Base-by-base conservation (phyloP, 2,888 invertebrate species). In the Periphyllus acericola region DNA sequence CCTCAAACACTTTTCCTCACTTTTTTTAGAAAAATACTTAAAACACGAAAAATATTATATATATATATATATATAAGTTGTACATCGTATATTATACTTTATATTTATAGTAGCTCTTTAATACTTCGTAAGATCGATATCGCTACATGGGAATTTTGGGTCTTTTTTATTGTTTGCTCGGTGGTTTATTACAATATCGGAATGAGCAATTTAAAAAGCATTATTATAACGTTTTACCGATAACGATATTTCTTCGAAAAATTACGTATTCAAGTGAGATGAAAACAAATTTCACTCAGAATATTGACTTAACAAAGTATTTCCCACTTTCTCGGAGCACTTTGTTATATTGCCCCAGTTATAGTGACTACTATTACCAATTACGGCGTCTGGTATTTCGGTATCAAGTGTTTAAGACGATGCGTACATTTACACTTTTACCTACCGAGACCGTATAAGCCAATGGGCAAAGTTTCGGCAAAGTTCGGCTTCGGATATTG, bases 381-480 rank as follows among this genome's bases (percentile, higher is more conserved):
- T 60, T 60, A 36, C 32, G 32, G 32, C n/a, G n/a, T 68, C 68
- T 21, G n/a, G 79, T 80, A 60, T 80, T 34, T 60, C 55, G 17
- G 32, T 21, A 40, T 80, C 66, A n/a, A 72, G 52, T 72, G 72
- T 52, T 55, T n/a, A 60, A 60, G 29, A 60, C 21, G 21, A 19
- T 11, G 21, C 36, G 32, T 72, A 71, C 11, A 71, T 32, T 4
- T 36, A 74, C 5, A 83, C n/a, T 74, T 60, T 74, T 60, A 60
- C 25, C 19, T 74, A 60, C 19, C 21, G 32, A 55, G 55, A 60
- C 29, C 29, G 74, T 36, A 29, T 36, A 74, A 72, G n/a, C 52
- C 52, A 55, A 36, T 11, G 83, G 36, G 36, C 36, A 60, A 75
- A 74, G 83, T 83, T 83, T 75, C 3, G 29, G 19, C 29, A 29